Evolutionary conservation across 2,797 vertebrate species (phyloP).

Genomic region (Amblyopsis hoosieri): DNA sequence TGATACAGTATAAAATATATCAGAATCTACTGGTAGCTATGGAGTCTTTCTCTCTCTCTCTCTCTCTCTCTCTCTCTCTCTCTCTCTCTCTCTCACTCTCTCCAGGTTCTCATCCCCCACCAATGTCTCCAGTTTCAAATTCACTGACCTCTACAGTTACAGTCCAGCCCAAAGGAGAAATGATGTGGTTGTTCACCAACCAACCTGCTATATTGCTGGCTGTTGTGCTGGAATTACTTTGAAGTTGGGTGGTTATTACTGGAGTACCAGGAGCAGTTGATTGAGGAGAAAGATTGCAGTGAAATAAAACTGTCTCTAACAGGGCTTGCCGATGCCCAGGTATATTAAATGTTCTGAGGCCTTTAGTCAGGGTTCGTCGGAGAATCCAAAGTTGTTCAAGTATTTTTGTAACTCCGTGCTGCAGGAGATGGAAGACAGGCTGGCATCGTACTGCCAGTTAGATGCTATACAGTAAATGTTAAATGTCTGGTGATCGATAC

Average conservation of each 20-base stretch:
- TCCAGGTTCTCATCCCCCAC: conserved; percentile 23
- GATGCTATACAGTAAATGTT: conserved; percentile 59
- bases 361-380: conserved; percentile 18
- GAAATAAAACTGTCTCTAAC: conserved; percentile 2
- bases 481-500: conserved; percentile 68
- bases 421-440: conserved; percentile 24
- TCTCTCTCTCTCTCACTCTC: conserved; percentile 13
- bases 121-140: conserved; percentile 49
- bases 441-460: conserved; percentile 44
- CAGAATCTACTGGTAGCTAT: too few species aligned
- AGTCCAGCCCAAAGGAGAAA: conserved; percentile 42
- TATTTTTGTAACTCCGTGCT: conserved; percentile 24
- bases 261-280: conserved; percentile 25
- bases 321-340: neutral
- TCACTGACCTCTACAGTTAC: conserved; percentile 55
- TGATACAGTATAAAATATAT: too few species aligned
- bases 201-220: conserved; percentile 37
- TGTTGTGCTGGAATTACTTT: conserved; percentile 37
- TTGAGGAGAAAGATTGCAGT: conserved; percentile 20
- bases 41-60: conserved; percentile 2
- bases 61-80: conserved; percentile 14
- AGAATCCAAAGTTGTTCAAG: conserved; percentile 21
- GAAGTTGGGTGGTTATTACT: conserved; percentile 34
- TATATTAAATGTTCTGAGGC: neutral
- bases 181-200: conserved; percentile 48